Percentiles rank a stretch among this genome's conserved stretches.
These are phyloP conservation scores for Danionella dracula DNA, from an alignment of 2,797 vertebrate species.

Conservation along the genomic window DNA sequence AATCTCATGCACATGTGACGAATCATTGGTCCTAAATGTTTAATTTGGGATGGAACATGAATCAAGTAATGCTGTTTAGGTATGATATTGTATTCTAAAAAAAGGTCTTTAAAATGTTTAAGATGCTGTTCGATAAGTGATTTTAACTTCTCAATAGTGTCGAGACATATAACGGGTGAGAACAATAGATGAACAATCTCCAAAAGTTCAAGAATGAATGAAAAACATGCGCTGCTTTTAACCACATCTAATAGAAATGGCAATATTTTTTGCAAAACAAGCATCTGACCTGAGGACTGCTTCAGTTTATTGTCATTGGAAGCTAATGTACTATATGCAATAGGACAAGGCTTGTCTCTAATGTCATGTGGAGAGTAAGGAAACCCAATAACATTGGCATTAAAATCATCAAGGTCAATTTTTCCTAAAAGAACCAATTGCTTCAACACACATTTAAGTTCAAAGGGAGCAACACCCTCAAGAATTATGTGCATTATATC, in stretches of 20 bases:
- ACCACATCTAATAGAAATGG: constrained; percentile 8
- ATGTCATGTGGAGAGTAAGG: constrained; percentile 2
- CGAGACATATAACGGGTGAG: not conserved
- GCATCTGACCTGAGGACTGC: constrained; percentile 11
- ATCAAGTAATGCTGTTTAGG: constrained; percentile 38
- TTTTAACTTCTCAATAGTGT: constrained; percentile 16
- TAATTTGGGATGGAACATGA: constrained; percentile 31
- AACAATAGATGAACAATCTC: constrained; percentile 19
- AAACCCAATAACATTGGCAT: not conserved
- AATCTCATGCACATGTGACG: constrained; percentile 35
- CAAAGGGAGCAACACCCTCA: constrained; percentile 24
- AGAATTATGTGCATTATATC: constrained; percentile 22
- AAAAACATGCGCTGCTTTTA: constrained; percentile 5
- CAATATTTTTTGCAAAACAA: constrained; percentile 15
- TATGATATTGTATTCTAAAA: constrained; percentile 33
- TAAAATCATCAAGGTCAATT: constrained; percentile 10
- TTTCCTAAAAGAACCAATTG: constrained; percentile 8
- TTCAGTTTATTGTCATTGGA: constrained; percentile 19
- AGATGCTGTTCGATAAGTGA: constrained; percentile 32
- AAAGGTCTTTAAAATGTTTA: constrained; percentile 33
- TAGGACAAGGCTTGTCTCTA: not conserved
- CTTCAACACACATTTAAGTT: constrained; percentile 22
- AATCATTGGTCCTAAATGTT: constrained; percentile 22
- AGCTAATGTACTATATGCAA: not conserved
- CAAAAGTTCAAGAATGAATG: constrained; percentile 21